Base-by-base conservation (phyloP, 2,888 invertebrate species). In the Hemistola chrysoprasaria region DNA sequence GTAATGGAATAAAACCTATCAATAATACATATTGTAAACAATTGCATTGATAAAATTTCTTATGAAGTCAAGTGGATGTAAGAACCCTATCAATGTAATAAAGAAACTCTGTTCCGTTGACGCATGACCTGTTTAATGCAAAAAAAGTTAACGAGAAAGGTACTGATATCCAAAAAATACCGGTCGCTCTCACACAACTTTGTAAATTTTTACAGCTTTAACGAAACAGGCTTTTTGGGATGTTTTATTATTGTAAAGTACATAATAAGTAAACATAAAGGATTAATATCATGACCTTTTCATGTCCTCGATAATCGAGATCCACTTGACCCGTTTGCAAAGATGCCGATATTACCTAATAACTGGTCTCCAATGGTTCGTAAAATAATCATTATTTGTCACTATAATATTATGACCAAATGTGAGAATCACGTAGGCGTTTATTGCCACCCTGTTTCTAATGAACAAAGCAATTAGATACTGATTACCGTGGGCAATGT, bases 321-420 rank as follows among this genome's bases (percentile, higher is more conserved):
- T 49, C 47, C 43, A 45, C 54, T 54, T 54, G 54, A 54, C 53
- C 53, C 25, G 40, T 39, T 45, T 44, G 33, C 22, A 30, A 41
- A 16, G 16, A 40, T 46, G 44, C 33, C 33, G 31, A 44, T 39
- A 36, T 40, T 28, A 39, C 48, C 32, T 40, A 22, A 31, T 21
- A 48, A 49, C 48, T 35, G 25, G 53, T 51, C 47, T 51, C 21
- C 28, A 44, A 20, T 38, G 30, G 34, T 36, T 31, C 25, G 22
- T 22, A 16, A 36, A 28, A 22, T 36, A 22, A 11, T 22, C 25
- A 30, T 31, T 43, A 31, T 31, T 25, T 20, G 11, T 6, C 20
- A 32, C n/a, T n/a, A n/a, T n/a, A n/a, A n/a, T n/a, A n/a, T n/a
- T 30, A 30, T 35, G 16, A 31, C 38, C 43, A 44, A 30, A 44